Conservation (phyloP, 2,888 invertebrate genomes). For the Trichacis sp. region DNA sequence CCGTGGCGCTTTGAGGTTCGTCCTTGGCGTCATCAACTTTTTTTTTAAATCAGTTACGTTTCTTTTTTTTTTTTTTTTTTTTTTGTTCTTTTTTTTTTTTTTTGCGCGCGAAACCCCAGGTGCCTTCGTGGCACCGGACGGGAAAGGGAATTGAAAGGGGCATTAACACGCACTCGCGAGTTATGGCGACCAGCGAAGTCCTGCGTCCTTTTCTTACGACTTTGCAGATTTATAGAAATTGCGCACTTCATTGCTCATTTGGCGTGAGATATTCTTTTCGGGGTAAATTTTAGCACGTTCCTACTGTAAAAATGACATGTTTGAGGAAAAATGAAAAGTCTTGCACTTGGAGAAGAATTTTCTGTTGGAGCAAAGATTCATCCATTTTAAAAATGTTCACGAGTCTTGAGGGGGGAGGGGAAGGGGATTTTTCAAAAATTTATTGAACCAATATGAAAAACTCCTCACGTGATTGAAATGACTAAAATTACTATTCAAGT, state of each 20-base stretch:
- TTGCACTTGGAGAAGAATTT: too few species aligned
- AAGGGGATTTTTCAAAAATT: too few species aligned
- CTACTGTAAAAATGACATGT: too few species aligned
- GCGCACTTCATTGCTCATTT: not conserved
- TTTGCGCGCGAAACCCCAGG: constrained; percentile 33
- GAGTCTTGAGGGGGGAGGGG: too few species aligned
- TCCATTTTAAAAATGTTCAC: too few species aligned
- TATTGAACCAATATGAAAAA: too few species aligned
- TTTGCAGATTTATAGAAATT: constrained; percentile 17
- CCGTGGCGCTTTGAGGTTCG: constrained; percentile 44
- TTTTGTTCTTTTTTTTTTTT: constrained; percentile 14
- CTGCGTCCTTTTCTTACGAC: constrained; percentile 19
- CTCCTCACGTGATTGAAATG: too few species aligned
- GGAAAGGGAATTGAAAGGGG: constrained; percentile 6
- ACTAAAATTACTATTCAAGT: too few species aligned
- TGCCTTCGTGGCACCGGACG: constrained; percentile 21
- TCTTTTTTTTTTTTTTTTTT: constrained; percentile 23
- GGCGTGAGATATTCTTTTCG: not conserved
- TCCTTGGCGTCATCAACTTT: constrained; percentile 39
- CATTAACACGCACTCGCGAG: constrained; percentile 36
- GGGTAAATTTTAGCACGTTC: too few species aligned
- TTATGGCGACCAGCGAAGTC: constrained; percentile 39
- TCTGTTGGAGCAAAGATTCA: too few species aligned
- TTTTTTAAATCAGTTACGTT: constrained; percentile 22
- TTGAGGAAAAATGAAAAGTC: too few species aligned